These are phyloP conservation scores for Pollimyrus isidori DNA, from an alignment of 2,113 vertebrate genomes.

Conservation along the genomic window DNA sequence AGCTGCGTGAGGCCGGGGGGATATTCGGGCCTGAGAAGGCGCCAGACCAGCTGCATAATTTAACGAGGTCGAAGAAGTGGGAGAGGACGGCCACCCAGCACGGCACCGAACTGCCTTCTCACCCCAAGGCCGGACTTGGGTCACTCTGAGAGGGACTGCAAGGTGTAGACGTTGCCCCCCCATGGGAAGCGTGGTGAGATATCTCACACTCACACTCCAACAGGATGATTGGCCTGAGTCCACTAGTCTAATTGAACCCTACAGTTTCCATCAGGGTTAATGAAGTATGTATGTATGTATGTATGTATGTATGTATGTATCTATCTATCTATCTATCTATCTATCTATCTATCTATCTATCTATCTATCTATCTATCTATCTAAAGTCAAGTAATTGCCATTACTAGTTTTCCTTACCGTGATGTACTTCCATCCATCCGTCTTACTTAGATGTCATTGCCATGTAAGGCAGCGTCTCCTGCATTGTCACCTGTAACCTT, in stretches of 20 bases:
- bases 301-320: not conserved
- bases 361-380: not conserved
- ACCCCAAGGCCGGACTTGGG: not conserved
- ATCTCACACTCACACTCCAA: not conserved
- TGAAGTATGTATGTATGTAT: not conserved
- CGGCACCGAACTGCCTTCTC: not conserved
- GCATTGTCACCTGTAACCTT: not conserved
- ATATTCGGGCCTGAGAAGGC: not conserved
- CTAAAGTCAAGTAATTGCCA: too few species aligned
- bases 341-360: not conserved
- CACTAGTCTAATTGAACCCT: too few species aligned
- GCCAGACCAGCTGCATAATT: slow-evolving; percentile 3
- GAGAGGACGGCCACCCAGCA: not conserved
- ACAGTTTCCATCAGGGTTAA: too few species aligned
- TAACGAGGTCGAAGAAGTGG: not conserved
- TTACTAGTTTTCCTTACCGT: too few species aligned
- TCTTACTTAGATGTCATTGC: not conserved
- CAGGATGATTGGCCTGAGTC: not conserved
- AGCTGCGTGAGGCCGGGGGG: not conserved
- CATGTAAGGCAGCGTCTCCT: not conserved
- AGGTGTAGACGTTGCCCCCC: not conserved
- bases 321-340: not conserved
- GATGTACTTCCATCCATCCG: not conserved
- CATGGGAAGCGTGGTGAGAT: not conserved
- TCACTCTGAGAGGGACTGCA: not conserved